These are phyloP conservation scores for Novumbra hubbsi DNA, from an alignment of 2,797 vertebrate species.

Conservation along the genomic window DNA sequence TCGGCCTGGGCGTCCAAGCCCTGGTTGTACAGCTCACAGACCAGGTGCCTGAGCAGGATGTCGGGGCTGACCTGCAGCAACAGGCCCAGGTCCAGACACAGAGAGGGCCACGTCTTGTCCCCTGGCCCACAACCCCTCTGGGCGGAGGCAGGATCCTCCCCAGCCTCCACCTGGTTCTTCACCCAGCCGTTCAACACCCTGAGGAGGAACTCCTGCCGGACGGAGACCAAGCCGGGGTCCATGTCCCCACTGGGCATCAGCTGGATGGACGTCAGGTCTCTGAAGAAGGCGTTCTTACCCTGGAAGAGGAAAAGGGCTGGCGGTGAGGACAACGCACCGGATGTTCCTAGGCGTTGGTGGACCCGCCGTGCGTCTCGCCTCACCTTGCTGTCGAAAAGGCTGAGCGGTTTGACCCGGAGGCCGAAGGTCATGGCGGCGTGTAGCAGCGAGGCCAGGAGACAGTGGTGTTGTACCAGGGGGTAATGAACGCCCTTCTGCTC, in stretches of 20 bases:
- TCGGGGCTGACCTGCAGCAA: slow-evolving; percentile 90
- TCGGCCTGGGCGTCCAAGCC: slow-evolving; percentile 88
- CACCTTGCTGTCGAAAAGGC: slow-evolving; percentile 95
- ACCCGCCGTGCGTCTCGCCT: background rate
- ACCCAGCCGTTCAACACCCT: slow-evolving; percentile 84
- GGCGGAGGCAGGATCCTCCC: slow-evolving; percentile 28
- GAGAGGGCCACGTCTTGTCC: slow-evolving; percentile 79
- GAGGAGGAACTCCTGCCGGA: slow-evolving; percentile 90
- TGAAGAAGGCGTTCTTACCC: slow-evolving; percentile 98
- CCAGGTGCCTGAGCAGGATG: slow-evolving; percentile 84
- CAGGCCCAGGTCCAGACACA: slow-evolving; percentile 83
- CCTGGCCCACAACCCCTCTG: slow-evolving; percentile 39
- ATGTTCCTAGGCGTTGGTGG: background rate
- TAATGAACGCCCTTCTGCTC: slow-evolving; percentile 92
- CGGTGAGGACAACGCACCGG: background rate
- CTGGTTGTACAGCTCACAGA: slow-evolving; percentile 91
- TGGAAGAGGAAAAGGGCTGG: slow-evolving; percentile 42
- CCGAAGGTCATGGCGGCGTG: slow-evolving; percentile 84
- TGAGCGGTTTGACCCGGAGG: slow-evolving; percentile 87
- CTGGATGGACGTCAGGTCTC: slow-evolving; percentile 93
- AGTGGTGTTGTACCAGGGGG: slow-evolving; percentile 93
- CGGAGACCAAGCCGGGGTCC: slow-evolving; percentile 83
- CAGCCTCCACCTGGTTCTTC: slow-evolving; percentile 73
- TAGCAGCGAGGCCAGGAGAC: slow-evolving; percentile 82
- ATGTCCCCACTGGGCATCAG: slow-evolving; percentile 92